phyloP scores from a whole-genome alignment of 2,888 invertebrate genomes.

The Drosophila vallismaia region DNA sequence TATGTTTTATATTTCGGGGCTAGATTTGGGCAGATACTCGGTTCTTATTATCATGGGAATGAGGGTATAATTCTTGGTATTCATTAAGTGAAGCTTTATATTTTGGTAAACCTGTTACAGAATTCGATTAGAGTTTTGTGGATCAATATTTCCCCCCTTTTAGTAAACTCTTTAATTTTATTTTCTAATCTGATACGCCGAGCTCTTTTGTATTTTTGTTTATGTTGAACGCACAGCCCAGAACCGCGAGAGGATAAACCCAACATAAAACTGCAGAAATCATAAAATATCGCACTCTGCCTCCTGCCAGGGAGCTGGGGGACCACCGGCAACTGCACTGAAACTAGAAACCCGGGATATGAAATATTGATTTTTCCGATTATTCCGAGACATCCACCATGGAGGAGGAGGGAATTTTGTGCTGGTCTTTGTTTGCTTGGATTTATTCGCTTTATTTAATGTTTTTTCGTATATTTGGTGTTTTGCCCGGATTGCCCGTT shows the following conservation, averaged over 20 bases:
- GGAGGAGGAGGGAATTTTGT: slow-evolving; percentile 6
- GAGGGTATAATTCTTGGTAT: not conserved
- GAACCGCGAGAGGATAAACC: slow-evolving; percentile 6
- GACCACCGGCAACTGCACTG: slow-evolving; percentile 47
- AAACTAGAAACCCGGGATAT: slow-evolving; percentile 24
- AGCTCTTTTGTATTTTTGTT: slow-evolving; percentile 9
- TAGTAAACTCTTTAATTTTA: not conserved
- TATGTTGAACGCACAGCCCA: not conserved
- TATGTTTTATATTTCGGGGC: not conserved
- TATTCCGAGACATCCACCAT: slow-evolving; percentile 18
- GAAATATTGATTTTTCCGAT: slow-evolving; percentile 3
- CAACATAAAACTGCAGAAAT: slow-evolving; percentile 55
- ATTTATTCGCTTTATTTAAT: slow-evolving; percentile 3
- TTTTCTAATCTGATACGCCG: not conserved
- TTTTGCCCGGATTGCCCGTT: slow-evolving; percentile 19
- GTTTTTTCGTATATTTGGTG: slow-evolving; percentile 24
- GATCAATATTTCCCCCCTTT: not conserved
- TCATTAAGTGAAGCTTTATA: not conserved
- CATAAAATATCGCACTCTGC: slow-evolving; percentile 37
- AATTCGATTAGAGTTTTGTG: not conserved
- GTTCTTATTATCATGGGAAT: slow-evolving; percentile 22
- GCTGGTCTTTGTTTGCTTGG: slow-evolving; percentile 19
- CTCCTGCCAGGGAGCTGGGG: slow-evolving; percentile 4
- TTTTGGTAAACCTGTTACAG: not conserved
- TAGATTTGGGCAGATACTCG: not conserved